These are phyloP conservation scores for Caerostris extrusa DNA, from an alignment of 1,140 invertebrate genomes.

Conservation along the genomic window DNA sequence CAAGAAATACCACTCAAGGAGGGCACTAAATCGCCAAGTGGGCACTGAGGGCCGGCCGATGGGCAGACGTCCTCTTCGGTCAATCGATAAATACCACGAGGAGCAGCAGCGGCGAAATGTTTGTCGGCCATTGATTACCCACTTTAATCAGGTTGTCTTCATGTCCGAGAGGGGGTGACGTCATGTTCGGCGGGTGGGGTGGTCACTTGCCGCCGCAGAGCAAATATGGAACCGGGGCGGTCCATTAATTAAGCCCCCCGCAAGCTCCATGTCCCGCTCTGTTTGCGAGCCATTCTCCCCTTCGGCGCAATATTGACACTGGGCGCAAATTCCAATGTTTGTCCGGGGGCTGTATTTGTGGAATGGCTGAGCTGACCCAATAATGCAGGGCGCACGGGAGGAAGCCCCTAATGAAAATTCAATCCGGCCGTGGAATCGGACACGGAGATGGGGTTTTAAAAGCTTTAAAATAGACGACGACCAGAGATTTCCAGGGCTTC, in stretches of 20 bases:
- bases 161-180: slow-evolving; percentile 71
- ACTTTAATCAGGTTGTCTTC: slow-evolving; percentile 78
- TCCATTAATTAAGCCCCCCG: slow-evolving; percentile 75
- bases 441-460: slow-evolving; percentile 72
- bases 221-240: slow-evolving; percentile 69
- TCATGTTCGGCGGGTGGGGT: slow-evolving; percentile 71
- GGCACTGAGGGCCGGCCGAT: slow-evolving; percentile 17
- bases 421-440: slow-evolving; percentile 54
- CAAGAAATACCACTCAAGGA: slow-evolving; percentile 1
- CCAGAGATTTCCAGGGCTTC: neutral
- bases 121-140: slow-evolving; percentile 77
- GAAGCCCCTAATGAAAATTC: slow-evolving; percentile 74
- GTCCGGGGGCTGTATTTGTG: slow-evolving; percentile 65
- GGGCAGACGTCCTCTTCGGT: slow-evolving; percentile 15
- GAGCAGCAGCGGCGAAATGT: slow-evolving; percentile 72
- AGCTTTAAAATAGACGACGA: slow-evolving; percentile 57
- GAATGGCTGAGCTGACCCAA: slow-evolving; percentile 70
- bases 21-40: slow-evolving; percentile 47
- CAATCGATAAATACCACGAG: slow-evolving; percentile 55
- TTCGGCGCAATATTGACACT: slow-evolving; percentile 71
- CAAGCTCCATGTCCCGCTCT: slow-evolving; percentile 10
- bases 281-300: slow-evolving; percentile 48
- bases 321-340: slow-evolving; percentile 68
- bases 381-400: slow-evolving; percentile 58
- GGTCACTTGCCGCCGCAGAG: slow-evolving; percentile 77